phyloP scores from a whole-genome alignment of 2,888 invertebrate genomes.

The Nymphalis urticae region DNA sequence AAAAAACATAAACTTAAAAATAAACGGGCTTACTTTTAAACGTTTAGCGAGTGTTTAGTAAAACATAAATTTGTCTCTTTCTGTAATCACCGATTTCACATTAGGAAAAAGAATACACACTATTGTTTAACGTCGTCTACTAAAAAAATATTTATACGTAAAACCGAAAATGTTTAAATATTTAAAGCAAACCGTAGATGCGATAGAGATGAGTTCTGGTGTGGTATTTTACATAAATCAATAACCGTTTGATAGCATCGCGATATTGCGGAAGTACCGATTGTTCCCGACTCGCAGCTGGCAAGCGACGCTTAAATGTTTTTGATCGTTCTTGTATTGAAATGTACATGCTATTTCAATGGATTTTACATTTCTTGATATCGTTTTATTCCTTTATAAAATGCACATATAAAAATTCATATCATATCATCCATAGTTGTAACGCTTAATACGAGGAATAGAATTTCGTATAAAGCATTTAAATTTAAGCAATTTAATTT shows the following conservation, averaged over 20 bases:
- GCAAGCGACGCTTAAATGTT: slow-evolving; percentile 20
- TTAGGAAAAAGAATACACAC: no score
- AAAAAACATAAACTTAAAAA: no score
- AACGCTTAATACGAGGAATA: no score
- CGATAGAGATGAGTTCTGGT: slow-evolving; percentile 15
- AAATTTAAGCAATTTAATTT: no score
- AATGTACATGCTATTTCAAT: slow-evolving; percentile 20
- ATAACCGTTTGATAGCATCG: slow-evolving; percentile 28
- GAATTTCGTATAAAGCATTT: no score
- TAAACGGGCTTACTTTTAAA: no score
- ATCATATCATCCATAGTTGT: no score
- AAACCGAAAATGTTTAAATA: not conserved
- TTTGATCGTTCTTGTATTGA: slow-evolving; percentile 22
- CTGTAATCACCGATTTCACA: no score
- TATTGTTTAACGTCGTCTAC: not conserved
- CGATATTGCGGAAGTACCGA: slow-evolving; percentile 20
- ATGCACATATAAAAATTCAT: not conserved
- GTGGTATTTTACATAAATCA: slow-evolving; percentile 34
- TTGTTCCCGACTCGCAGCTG: slow-evolving; percentile 15
- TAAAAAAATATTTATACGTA: not conserved
- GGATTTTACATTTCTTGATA: slow-evolving; percentile 9
- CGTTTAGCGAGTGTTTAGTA: no score
- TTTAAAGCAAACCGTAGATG: slow-evolving; percentile 3
- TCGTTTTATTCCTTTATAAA: not conserved
- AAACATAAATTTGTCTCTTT: no score